Conservation (phyloP, 2,113 vertebrate species). For the Seriola aureovittata region DNA sequence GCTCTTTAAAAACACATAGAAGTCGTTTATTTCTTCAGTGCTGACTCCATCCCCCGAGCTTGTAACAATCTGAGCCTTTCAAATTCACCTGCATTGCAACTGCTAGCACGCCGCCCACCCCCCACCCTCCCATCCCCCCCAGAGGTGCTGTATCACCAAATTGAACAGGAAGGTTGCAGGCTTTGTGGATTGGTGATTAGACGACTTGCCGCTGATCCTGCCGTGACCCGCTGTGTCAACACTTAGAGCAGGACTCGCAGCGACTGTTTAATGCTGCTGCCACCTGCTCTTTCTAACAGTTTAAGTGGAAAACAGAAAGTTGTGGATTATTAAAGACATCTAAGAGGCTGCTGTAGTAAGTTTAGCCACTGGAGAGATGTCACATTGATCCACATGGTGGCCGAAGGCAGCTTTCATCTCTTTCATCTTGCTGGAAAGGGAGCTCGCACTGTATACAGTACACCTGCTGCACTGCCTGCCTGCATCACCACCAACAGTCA, state of each 20-base stretch:
- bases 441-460: conserved; percentile 26
- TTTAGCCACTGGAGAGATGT: conserved; percentile 43
- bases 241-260: conserved; percentile 15
- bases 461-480: conserved; percentile 31
- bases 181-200: conserved; percentile 45
- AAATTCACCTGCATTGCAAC: conserved; percentile 39
- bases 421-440: conserved; percentile 61
- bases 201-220: conserved; percentile 21
- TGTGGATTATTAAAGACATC: conserved; percentile 63
- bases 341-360: conserved; percentile 53
- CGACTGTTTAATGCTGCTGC: conserved; percentile 8
- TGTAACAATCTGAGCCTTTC: conserved; percentile 27
- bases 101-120: background rate
- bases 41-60: conserved; percentile 21
- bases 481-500: conserved; percentile 32
- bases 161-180: conserved; percentile 20
- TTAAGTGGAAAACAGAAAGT: conserved; percentile 48
- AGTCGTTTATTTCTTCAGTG: conserved; percentile 34
- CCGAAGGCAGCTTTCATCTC: conserved; percentile 65
- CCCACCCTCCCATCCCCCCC: background rate
- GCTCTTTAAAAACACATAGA: conserved; percentile 42
- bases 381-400: conserved; percentile 40
- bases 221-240: conserved; percentile 38
- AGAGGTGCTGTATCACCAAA: conserved; percentile 37
- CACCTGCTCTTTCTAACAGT: conserved; percentile 25